Conservation (phyloP, 2,888 invertebrate genomes). For the Matsumyia berberina region DNA sequence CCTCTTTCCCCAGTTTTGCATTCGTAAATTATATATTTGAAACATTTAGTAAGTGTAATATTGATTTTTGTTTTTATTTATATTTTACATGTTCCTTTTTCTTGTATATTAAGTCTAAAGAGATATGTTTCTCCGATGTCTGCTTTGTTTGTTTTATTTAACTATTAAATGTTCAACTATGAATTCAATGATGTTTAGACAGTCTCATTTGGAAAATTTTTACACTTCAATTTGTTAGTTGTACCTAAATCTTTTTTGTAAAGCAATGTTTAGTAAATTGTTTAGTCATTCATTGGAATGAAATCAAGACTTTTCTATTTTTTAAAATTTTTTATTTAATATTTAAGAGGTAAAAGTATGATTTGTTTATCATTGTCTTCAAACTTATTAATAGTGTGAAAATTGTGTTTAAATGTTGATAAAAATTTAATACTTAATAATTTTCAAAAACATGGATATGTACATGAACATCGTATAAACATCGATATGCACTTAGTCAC, state of each 20-base stretch:
- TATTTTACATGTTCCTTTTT: too few species aligned
- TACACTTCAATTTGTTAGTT: background rate
- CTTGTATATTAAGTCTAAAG: too few species aligned
- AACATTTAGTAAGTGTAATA: too few species aligned
- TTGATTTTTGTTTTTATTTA: too few species aligned
- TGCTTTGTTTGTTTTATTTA: background rate
- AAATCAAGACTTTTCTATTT: background rate
- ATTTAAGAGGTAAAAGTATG: background rate
- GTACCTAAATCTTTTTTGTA: background rate
- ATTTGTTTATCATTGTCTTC: constrained; percentile 22
- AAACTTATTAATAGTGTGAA: too few species aligned
- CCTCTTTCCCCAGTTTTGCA: too few species aligned
- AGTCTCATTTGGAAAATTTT: constrained; percentile 18
- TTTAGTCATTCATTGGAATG: constrained; percentile 8
- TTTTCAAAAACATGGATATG: too few species aligned
- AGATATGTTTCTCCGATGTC: background rate
- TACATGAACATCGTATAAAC: too few species aligned
- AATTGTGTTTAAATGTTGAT: too few species aligned
- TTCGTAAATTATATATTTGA: too few species aligned
- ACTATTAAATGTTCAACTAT: background rate
- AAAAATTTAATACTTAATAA: too few species aligned
- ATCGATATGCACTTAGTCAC: too few species aligned
- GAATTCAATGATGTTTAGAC: background rate
- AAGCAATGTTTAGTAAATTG: constrained; percentile 31
- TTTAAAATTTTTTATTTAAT: background rate